Evolutionary conservation across 2,113 vertebrate species (phyloP).

Genomic region (Motacilla tschutschensis): DNA sequence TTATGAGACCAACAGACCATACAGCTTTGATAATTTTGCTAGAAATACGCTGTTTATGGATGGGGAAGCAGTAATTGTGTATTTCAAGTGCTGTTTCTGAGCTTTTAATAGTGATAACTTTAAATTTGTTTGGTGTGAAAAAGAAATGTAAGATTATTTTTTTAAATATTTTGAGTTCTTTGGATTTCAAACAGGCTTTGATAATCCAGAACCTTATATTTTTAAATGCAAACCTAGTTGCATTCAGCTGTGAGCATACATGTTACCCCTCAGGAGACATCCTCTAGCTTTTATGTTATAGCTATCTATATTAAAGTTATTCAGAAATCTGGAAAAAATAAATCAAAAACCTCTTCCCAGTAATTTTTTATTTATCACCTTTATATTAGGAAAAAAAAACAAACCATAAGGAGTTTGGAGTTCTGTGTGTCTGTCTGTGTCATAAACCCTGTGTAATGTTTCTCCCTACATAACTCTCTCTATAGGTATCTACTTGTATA

Average conservation of each 20-base stretch:
- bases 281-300: background rate
- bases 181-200: background rate
- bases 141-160: background rate
- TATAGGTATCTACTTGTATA: background rate
- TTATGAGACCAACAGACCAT: background rate
- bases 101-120: background rate
- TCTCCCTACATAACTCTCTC: background rate
- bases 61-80: background rate
- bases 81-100: background rate
- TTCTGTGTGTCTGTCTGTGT: too few relatives aligned
- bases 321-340: background rate
- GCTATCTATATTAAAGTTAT: background rate
- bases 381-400: background rate
- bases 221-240: background rate
- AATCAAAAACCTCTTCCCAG: background rate
- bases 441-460: background rate
- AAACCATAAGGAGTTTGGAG: background rate
- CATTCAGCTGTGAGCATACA: background rate
- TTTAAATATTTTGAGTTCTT: background rate
- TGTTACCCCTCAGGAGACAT: background rate
- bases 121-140: background rate
- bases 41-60: background rate
- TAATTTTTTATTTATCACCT: background rate
- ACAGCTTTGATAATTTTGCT: conserved; percentile 11
- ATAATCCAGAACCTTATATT: background rate